Conservation (phyloP, 2,113 vertebrate species). For the Arizona elegans region DNA sequence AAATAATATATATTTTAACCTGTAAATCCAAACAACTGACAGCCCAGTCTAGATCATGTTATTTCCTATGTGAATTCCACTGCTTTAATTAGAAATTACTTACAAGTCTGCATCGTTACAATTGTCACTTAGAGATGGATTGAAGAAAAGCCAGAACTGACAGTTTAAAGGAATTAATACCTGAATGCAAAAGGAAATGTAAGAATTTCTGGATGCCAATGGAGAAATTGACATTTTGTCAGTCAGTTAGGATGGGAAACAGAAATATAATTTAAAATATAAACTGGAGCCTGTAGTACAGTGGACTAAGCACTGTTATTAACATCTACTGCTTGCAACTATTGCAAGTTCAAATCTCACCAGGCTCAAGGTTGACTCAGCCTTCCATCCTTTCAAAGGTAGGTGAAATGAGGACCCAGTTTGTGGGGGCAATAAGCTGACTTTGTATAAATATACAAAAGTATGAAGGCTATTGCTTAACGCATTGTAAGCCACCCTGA, state of each 20-base stretch:
- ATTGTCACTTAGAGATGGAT: not conserved
- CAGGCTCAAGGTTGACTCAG: too few relatives aligned
- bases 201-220: not conserved
- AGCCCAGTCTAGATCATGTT: not conserved
- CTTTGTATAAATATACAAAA: too few relatives aligned
- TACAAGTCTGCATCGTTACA: not conserved
- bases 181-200: not conserved
- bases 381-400: too few relatives aligned
- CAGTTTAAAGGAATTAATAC: not conserved
- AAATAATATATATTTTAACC: not conserved
- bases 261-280: not conserved
- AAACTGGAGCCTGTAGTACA: not conserved
- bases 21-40: not conserved
- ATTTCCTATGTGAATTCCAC: not conserved
- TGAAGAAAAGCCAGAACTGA: not conserved
- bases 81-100: not conserved
- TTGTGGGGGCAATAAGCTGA: too few relatives aligned
- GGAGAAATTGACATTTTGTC: not conserved
- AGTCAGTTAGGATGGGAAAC: not conserved
- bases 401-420: too few relatives aligned
- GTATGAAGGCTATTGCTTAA: too few relatives aligned
- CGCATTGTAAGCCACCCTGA: too few relatives aligned
- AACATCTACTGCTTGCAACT: too few relatives aligned
- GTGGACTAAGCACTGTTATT: too few relatives aligned
- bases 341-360: too few relatives aligned